Evolutionary conservation across 2,797 vertebrate species (phyloP).

Genomic region (Poecilia velifera): DNA sequence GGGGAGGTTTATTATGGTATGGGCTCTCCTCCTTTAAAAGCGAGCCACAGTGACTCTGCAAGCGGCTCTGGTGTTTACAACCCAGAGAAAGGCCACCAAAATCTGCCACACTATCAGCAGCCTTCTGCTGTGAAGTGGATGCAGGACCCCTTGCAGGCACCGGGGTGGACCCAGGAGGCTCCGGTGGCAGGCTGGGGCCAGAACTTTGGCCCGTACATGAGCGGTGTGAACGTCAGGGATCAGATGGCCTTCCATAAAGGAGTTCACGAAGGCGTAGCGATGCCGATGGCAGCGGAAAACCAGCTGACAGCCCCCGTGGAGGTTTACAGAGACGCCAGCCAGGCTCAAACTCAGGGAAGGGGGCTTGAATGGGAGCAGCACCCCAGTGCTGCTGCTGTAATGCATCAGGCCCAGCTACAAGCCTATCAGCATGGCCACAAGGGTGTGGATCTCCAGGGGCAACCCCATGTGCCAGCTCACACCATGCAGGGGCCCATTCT

Average conservation of each 20-base stretch:
- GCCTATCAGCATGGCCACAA: conserved; percentile 82
- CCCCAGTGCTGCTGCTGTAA: conserved; percentile 45
- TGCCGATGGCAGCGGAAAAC: conserved; percentile 82
- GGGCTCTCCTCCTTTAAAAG: conserved; percentile 75
- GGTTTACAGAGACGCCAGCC: conserved; percentile 74
- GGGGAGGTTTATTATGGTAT: conserved; percentile 87
- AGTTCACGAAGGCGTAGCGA: conserved; percentile 66
- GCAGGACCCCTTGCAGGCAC: conserved; percentile 79
- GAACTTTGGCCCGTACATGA: conserved; percentile 82
- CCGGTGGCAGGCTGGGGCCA: conserved; percentile 81
- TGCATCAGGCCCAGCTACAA: conserved; percentile 80
- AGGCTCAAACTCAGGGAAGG: conserved; percentile 64
- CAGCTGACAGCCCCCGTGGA: conserved; percentile 66
- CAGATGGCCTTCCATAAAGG: conserved; percentile 79
- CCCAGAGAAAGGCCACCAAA: conserved; percentile 85
- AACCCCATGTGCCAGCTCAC: conserved; percentile 61
- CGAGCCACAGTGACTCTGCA: conserved; percentile 67
- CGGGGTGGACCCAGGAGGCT: conserved; percentile 83
- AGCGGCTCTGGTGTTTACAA: conserved; percentile 82
- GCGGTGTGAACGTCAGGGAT: conserved; percentile 74
- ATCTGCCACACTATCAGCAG: conserved; percentile 84
- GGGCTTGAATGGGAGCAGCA: conserved; percentile 83
- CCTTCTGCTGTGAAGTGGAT: conserved; percentile 88
- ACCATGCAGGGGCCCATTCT: conserved; percentile 76
- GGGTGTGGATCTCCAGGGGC: conserved; percentile 66